Conservation (phyloP, 2,797 vertebrate species). For the Octomys mimax region DNA sequence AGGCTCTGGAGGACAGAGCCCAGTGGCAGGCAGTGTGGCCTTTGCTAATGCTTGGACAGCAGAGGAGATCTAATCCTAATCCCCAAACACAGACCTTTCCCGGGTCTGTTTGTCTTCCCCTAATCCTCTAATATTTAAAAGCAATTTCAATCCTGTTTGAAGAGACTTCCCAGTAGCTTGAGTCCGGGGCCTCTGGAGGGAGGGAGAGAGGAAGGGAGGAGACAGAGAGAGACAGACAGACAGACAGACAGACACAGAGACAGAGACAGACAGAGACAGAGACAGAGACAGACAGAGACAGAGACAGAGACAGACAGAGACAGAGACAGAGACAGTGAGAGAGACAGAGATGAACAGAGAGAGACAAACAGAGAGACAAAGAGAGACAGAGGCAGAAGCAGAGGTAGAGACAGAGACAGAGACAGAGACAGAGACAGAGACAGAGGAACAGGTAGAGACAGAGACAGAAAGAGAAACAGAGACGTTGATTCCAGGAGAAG, state of each 20-base stretch:
- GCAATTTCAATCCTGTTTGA: constrained; percentile 84
- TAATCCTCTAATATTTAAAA: constrained; percentile 87
- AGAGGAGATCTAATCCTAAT: constrained; percentile 78
- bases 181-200: constrained; percentile 70
- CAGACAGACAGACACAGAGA: background rate
- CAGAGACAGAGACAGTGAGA: background rate
- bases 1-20: constrained; percentile 22
- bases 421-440: background rate
- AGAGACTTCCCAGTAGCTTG: constrained; percentile 79
- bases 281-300: background rate
- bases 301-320: background rate
- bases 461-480: background rate
- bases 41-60: constrained; percentile 79
- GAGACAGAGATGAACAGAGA: background rate
- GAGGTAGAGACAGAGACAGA: background rate
- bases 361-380: background rate
- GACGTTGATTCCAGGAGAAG: background rate
- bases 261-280: background rate
- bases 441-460: background rate
- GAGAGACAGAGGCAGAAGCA: background rate
- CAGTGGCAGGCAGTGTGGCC: background rate
- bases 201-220: background rate
- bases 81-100: constrained; percentile 80
- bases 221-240: background rate
- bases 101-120: constrained; percentile 83